phyloP scores from a whole-genome alignment of 1,140 invertebrate genomes.

The Colletes latitarsis region DNA sequence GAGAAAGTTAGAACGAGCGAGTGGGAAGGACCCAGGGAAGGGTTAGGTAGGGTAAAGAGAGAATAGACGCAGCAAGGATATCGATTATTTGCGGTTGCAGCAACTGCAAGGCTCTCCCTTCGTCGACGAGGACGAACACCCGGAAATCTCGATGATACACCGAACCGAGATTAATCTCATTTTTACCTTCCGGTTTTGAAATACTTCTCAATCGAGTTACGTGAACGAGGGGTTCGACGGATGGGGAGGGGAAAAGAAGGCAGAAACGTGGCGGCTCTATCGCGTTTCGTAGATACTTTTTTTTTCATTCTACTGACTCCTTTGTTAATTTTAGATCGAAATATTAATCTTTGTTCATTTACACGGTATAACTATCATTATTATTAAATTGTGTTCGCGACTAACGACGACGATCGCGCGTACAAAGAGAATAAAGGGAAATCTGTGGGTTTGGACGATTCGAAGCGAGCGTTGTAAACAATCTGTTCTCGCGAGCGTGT shows the following conservation, averaged over 20 bases:
- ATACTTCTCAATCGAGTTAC: slow-evolving; percentile 33
- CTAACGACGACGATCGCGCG: too few species aligned
- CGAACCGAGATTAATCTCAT: slow-evolving; percentile 42
- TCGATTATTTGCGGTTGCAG: slow-evolving; percentile 69
- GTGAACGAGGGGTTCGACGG: slow-evolving; percentile 8
- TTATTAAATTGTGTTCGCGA: too few species aligned
- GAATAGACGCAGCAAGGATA: slow-evolving; percentile 65
- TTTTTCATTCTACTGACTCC: too few species aligned
- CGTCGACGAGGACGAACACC: slow-evolving; percentile 23
- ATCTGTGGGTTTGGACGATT: too few species aligned
- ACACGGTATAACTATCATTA: too few species aligned
- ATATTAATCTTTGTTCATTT: too few species aligned
- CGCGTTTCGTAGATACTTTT: too few species aligned
- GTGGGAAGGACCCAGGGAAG: background rate
- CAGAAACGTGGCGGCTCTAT: too few species aligned
- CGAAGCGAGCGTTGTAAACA: slow-evolving; percentile 1
- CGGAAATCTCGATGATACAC: slow-evolving; percentile 48
- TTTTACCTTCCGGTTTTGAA: slow-evolving; percentile 48
- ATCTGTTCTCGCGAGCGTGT: slow-evolving; percentile 10
- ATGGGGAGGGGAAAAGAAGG: background rate
- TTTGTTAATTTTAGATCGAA: too few species aligned
- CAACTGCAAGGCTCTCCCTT: slow-evolving; percentile 44
- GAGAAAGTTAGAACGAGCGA: background rate
- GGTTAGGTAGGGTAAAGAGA: slow-evolving; percentile 30
- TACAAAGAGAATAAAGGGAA: too few species aligned